Conservation (phyloP, 1,140 invertebrate genomes). For the Helicoverpa armigera region DNA sequence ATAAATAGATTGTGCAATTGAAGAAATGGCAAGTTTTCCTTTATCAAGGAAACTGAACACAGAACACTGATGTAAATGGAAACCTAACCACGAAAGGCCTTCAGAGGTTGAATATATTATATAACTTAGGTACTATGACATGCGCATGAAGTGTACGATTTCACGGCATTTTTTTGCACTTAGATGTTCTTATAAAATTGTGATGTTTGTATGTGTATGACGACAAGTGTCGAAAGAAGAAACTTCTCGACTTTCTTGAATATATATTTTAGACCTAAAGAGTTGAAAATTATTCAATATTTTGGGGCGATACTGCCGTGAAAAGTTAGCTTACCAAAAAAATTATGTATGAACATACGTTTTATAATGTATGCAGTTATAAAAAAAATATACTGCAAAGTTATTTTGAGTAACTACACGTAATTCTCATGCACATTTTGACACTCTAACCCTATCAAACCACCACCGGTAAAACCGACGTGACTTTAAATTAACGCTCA, state of each 20-base stretch:
- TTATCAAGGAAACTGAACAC: not conserved
- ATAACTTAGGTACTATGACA: not conserved
- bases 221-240: no score
- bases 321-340: no score
- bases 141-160: slow-evolving; percentile 35
- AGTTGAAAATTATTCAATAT: no score
- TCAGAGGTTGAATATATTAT: not conserved
- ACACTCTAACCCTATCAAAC: slow-evolving; percentile 3
- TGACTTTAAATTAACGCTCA: not conserved
- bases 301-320: no score
- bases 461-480: not conserved
- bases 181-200: no score
- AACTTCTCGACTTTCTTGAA: no score
- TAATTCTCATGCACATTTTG: not conserved
- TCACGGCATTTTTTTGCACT: not conserved
- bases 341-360: no score
- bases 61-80: not conserved
- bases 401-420: no score
- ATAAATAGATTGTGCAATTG: not conserved
- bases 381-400: no score
- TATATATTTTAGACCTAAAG: no score
- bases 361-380: no score
- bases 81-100: slow-evolving; percentile 4
- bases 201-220: no score
- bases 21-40: not conserved